phyloP scores from a whole-genome alignment of 2,888 invertebrate species.

The Xestobium rufovillosum region DNA sequence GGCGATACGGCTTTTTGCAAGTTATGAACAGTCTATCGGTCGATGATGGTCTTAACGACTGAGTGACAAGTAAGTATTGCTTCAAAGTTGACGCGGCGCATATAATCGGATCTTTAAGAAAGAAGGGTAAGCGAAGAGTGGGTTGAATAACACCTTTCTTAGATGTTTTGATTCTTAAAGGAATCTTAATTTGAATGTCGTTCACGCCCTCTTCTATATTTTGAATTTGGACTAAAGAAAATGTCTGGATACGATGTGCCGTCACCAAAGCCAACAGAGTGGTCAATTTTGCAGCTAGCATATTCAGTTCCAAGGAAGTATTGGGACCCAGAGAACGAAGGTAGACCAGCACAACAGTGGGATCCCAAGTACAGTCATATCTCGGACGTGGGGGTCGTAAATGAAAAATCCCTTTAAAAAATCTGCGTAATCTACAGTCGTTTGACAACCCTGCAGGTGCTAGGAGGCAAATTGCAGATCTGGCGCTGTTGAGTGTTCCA shows the following conservation, averaged over 20 bases:
- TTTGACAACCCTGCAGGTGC: conserved; percentile 9
- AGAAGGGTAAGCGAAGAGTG: conserved; percentile 17
- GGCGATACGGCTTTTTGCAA: conserved; percentile 16
- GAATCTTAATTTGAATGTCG: conserved; percentile 18
- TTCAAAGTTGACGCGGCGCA: conserved; percentile 16
- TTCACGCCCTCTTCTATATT: conserved; percentile 13
- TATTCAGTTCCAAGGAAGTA: no score
- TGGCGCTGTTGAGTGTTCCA: conserved; percentile 16
- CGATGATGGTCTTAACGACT: conserved; percentile 8
- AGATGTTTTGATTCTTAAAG: conserved; percentile 15
- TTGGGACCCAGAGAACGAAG: no score
- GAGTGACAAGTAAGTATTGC: conserved; percentile 13
- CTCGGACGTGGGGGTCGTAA: conserved; percentile 18
- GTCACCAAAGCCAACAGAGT: conserved; percentile 19
- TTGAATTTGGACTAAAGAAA: conserved; percentile 12
- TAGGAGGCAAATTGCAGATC: conserved; percentile 20
- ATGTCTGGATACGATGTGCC: no score
- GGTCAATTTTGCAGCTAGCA: conserved; percentile 18
- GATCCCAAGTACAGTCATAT: conserved; percentile 22
- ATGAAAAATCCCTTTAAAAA: conserved; percentile 19
- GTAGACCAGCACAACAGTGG: conserved; percentile 19
- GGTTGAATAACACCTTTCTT: conserved; percentile 14
- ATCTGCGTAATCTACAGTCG: conserved; percentile 16
- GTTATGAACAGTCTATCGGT: conserved; percentile 16
- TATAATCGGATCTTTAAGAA: conserved; percentile 10